Conservation (phyloP, 2,113 vertebrate genomes). For the Rhea americana region DNA sequence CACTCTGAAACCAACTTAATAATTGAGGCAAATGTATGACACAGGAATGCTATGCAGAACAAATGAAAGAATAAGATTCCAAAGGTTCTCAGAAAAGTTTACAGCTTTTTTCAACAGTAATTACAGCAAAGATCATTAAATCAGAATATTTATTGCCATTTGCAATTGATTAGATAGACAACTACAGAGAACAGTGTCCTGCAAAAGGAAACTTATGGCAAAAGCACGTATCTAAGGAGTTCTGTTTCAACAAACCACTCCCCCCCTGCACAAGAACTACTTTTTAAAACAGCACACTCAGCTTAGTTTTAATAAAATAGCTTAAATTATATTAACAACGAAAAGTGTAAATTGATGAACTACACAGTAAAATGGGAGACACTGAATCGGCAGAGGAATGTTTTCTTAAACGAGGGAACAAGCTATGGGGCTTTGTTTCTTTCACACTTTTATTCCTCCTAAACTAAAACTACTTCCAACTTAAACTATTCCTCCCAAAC, state of each 20-base stretch:
- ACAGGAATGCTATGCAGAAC: background rate
- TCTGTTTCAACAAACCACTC: background rate
- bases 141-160: background rate
- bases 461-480: background rate
- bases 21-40: fast-evolving
- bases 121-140: background rate
- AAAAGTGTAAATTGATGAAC: background rate
- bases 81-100: background rate
- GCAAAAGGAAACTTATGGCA: background rate
- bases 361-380: background rate
- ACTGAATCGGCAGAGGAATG: background rate
- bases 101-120: background rate
- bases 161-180: background rate
- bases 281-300: background rate
- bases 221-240: background rate
- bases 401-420: conserved; percentile 2
- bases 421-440: background rate
- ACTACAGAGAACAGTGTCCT: background rate
- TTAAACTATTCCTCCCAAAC: background rate
- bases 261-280: background rate
- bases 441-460: background rate
- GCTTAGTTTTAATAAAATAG: background rate
- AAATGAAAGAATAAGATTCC: background rate
- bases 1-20: background rate
- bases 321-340: background rate